These are phyloP conservation scores for Drosophila varians DNA, from an alignment of 1,140 invertebrate genomes.

Conservation along the genomic window DNA sequence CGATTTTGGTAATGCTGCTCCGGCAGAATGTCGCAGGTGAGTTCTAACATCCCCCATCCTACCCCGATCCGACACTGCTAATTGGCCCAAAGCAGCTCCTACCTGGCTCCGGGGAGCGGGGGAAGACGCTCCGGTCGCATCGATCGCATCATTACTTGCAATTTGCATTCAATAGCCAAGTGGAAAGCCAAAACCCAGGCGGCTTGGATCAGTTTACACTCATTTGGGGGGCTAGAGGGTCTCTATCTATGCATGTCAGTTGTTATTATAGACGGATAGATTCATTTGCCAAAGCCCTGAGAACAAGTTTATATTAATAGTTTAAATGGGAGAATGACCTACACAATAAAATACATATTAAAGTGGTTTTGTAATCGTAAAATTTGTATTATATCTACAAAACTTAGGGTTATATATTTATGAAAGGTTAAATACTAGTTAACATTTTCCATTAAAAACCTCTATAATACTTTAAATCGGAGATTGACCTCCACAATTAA, in stretches of 20 bases:
- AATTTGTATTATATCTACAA: too few relatives aligned
- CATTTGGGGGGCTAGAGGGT: constrained; percentile 7
- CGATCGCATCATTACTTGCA: constrained; percentile 54
- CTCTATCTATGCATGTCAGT: constrained; percentile 17
- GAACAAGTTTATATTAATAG: constrained; percentile 13
- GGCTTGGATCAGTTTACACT: constrained; percentile 67
- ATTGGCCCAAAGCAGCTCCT: constrained; percentile 24
- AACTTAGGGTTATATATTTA: too few relatives aligned
- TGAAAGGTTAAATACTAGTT: too few relatives aligned
- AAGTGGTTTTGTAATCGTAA: too few relatives aligned
- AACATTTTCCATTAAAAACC: too few relatives aligned
- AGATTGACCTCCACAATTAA: too few relatives aligned
- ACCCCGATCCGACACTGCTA: neutral
- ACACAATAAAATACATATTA: constrained; percentile 15
- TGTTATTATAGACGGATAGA: constrained; percentile 38
- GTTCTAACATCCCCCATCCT: constrained; percentile 10
- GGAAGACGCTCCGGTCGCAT: constrained; percentile 46
- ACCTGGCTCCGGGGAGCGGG: neutral
- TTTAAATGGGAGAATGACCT: constrained; percentile 5
- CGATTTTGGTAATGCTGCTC: constrained; percentile 53
- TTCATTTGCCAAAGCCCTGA: constrained; percentile 16
- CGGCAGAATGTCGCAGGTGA: constrained; percentile 56
- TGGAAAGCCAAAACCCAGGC: constrained; percentile 49
- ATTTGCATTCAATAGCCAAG: constrained; percentile 66
- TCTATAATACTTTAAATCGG: too few relatives aligned